A percentile compares a stretch with the other conserved stretches of the same genome.
Evolutionary conservation across 1,140 invertebrate genomes (phyloP).

Genomic region (Megathymus violae): DNA sequence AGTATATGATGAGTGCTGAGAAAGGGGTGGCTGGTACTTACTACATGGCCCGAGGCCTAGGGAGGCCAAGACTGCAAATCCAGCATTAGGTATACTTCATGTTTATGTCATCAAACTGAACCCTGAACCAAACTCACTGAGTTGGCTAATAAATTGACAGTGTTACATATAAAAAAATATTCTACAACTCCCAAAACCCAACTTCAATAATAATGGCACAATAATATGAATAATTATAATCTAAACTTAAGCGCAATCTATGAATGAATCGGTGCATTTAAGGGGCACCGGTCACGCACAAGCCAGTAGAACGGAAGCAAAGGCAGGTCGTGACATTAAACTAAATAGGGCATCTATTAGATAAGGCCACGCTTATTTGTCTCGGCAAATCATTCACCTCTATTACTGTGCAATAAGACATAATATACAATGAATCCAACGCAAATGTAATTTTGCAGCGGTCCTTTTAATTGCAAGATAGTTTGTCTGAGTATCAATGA

Average conservation of each 20-base stretch:
- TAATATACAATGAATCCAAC: background rate
- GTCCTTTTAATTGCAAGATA: conserved; percentile 12
- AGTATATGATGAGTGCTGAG: no score
- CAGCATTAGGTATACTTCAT: no score
- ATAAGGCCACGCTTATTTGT: conserved; percentile 34
- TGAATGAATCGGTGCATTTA: conserved; percentile 52
- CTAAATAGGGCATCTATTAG: conserved; percentile 42
- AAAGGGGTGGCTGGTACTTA: no score
- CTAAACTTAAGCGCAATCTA: conserved; percentile 34
- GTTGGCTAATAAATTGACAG: no score
- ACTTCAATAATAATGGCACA: no score
- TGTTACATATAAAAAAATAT: no score
- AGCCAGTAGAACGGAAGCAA: conserved; percentile 66
- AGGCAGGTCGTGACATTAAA: conserved; percentile 45
- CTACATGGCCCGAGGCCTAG: no score
- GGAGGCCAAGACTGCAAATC: no score
- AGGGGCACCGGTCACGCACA: conserved; percentile 33
- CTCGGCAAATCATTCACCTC: background rate
- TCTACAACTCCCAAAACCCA: no score
- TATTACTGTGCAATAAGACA: conserved; percentile 3
- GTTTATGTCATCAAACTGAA: no score
- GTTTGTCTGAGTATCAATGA: conserved; percentile 21
- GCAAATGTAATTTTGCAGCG: background rate
- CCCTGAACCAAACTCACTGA: no score
- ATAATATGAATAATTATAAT: no score